These are phyloP conservation scores for Nasonia oneida DNA, from an alignment of 2,888 invertebrate genomes.

Conservation along the genomic window DNA sequence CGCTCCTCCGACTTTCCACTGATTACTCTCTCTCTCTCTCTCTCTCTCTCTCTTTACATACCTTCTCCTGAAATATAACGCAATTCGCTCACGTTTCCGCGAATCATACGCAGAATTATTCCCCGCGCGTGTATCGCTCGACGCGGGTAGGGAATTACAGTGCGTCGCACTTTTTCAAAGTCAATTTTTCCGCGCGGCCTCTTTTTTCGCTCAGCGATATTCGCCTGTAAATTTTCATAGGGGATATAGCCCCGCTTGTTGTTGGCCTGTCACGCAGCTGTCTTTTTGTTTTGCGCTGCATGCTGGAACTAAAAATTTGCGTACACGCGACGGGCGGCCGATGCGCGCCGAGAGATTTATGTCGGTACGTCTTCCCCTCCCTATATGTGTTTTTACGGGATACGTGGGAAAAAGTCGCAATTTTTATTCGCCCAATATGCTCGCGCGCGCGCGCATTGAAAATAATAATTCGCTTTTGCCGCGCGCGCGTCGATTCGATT, in stretches of 20 bases:
- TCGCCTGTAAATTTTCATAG: constrained; percentile 34
- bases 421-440: too few species aligned
- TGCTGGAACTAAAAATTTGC: constrained; percentile 25
- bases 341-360: constrained; percentile 11
- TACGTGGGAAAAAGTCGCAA: background rate
- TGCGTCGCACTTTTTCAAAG: constrained; percentile 42
- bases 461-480: too few species aligned
- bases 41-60: too few species aligned
- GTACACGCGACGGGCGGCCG: background rate
- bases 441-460: too few species aligned
- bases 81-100: too few species aligned
- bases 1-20: too few species aligned
- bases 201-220: constrained; percentile 32
- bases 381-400: background rate
- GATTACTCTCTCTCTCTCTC: too few species aligned
- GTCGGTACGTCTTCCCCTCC: background rate
- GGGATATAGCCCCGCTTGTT: background rate
- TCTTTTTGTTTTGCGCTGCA: background rate
- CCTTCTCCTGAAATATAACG: too few species aligned
- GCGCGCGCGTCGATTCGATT: too few species aligned
- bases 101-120: background rate
- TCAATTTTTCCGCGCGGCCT: constrained; percentile 20
- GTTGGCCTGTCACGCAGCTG: background rate
- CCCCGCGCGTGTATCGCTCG: background rate
- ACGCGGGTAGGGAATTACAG: constrained; percentile 21